A percentile compares a stretch with the other conserved stretches of the same genome.
Conservation (phyloP, 2,888 invertebrate genomes). For the Argyra leucocephala region DNA sequence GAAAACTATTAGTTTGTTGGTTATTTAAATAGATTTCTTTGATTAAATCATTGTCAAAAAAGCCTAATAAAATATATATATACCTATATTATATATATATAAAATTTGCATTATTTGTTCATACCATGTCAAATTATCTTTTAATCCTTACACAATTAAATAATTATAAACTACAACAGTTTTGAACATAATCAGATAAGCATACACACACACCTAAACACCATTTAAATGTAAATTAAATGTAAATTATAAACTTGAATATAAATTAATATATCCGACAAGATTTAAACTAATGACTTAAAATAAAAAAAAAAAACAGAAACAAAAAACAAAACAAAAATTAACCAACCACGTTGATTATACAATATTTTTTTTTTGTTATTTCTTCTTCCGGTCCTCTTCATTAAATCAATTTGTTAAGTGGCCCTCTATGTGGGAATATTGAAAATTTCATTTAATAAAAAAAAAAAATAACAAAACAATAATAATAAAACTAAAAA, state of each 20-base stretch:
- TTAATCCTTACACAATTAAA: too few relatives aligned
- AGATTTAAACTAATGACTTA: not conserved
- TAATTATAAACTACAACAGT: too few relatives aligned
- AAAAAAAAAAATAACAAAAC: too few relatives aligned
- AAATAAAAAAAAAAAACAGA: not conserved
- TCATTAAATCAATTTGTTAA: conserved; percentile 19
- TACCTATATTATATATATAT: too few relatives aligned
- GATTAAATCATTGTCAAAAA: too few relatives aligned
- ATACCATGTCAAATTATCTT: too few relatives aligned
- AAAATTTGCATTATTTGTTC: too few relatives aligned
- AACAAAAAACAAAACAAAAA: not conserved
- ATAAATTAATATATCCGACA: conserved; percentile 3
- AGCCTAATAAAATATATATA: too few relatives aligned
- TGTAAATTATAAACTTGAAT: not conserved
- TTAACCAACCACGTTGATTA: not conserved
- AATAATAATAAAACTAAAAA: not conserved
- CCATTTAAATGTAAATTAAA: not conserved
- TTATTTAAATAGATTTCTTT: too few relatives aligned
- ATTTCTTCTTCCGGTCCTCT: not conserved
- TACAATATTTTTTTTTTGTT: not conserved
- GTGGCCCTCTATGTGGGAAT: conserved; percentile 19
- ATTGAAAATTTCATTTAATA: conserved; percentile 12
- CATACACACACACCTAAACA: too few relatives aligned
- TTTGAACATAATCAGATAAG: too few relatives aligned
- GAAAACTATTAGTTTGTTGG: too few relatives aligned